A percentile compares a stretch with the other conserved stretches of the same genome.
Conservation (phyloP, 2,888 invertebrate species). For the Cyclophora punctaria region DNA sequence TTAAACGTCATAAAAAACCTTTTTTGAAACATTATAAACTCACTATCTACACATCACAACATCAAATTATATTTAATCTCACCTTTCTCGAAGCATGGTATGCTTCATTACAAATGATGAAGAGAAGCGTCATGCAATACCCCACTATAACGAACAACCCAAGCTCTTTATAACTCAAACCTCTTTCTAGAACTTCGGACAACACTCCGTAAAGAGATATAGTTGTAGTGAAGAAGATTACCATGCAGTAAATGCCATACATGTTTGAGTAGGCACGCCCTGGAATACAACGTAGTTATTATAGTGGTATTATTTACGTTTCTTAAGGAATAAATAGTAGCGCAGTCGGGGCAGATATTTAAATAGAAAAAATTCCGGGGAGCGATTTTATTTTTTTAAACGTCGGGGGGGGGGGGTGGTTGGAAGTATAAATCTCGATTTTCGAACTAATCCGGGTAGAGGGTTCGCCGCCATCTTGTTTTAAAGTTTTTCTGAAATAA, state of each 20-base stretch:
- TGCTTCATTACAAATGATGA: constrained; percentile 83
- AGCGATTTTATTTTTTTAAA: too few relatives aligned
- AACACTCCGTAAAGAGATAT: constrained; percentile 82
- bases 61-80: constrained; percentile 19
- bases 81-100: constrained; percentile 80
- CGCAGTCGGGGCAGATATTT: too few relatives aligned
- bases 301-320: too few relatives aligned
- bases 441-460: too few relatives aligned
- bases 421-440: too few relatives aligned
- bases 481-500: too few relatives aligned
- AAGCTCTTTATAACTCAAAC: constrained; percentile 81
- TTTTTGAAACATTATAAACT: too few relatives aligned
- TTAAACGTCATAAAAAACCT: too few relatives aligned
- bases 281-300: constrained; percentile 19
- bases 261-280: constrained; percentile 83
- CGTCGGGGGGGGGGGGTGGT: too few relatives aligned
- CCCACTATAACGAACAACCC: constrained; percentile 81
- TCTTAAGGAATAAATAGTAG: too few relatives aligned
- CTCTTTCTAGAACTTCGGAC: constrained; percentile 82
- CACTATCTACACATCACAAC: not conserved
- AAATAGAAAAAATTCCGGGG: too few relatives aligned
- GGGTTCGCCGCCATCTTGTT: too few relatives aligned
- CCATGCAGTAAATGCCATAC: constrained; percentile 84
- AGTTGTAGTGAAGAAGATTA: constrained; percentile 83
- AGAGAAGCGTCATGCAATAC: constrained; percentile 81